A percentile compares a stretch with the other conserved stretches of the same genome.
These are phyloP conservation scores for Plestiodon gilberti DNA, from an alignment of 2,113 vertebrate genomes.

Conservation along the genomic window DNA sequence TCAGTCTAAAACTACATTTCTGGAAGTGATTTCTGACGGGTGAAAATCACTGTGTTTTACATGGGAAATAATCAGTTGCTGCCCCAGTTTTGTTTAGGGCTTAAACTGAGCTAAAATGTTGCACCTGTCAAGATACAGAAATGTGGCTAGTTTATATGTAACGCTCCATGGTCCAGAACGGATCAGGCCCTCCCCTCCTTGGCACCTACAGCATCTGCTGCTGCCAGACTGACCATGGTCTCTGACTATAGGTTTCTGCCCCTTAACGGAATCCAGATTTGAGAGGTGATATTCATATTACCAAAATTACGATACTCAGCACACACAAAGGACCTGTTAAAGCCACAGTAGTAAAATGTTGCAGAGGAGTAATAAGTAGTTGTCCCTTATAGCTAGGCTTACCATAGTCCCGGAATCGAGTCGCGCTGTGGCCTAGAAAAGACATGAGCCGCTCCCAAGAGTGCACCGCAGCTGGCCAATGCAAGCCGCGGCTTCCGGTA, in stretches of 20 bases:
- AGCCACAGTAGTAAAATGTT: too few relatives aligned
- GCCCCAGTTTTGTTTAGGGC: not conserved
- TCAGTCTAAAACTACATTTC: not conserved
- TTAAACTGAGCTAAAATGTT: not conserved
- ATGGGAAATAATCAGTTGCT: not conserved
- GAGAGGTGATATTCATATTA: too few relatives aligned
- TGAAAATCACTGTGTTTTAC: not conserved
- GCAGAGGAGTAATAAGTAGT: too few relatives aligned
- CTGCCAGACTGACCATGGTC: not conserved
- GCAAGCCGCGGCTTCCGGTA: too few relatives aligned
- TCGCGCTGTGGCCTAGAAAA: too few relatives aligned
- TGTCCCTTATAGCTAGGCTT: too few relatives aligned
- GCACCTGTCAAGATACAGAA: not conserved
- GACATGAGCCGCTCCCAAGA: too few relatives aligned
- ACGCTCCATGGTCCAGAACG: not conserved
- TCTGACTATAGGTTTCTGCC: not conserved
- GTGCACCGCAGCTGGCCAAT: too few relatives aligned
- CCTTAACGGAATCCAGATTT: not conserved
- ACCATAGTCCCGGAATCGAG: too few relatives aligned
- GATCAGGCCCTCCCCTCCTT: not conserved
- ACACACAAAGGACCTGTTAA: too few relatives aligned
- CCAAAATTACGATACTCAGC: not conserved
- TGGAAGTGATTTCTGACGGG: not conserved
- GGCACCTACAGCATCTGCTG: not conserved
- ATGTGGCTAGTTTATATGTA: not conserved